phyloP scores from a whole-genome alignment of 1,140 invertebrate species.

The Diplogasteroides magnus region DNA sequence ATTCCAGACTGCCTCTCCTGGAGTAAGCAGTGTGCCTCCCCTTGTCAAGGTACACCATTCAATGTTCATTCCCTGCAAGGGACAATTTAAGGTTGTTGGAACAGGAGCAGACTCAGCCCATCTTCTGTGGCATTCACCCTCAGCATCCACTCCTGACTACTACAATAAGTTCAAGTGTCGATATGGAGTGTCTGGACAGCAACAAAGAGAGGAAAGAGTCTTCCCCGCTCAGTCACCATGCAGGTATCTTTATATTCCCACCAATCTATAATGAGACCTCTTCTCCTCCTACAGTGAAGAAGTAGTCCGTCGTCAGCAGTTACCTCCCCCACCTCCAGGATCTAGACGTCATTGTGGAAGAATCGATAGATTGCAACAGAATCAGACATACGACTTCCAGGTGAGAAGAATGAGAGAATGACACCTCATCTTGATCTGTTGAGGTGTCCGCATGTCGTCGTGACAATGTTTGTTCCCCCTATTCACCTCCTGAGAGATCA shows the following conservation, averaged over 20 bases:
- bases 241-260: conserved; percentile 12
- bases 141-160: conserved; percentile 34
- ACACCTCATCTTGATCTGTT: conserved; percentile 13
- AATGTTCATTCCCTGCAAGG: neutral
- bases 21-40: conserved; percentile 1
- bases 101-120: conserved; percentile 49
- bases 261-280: no score
- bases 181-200: conserved; percentile 40
- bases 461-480: conserved; percentile 44
- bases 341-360: conserved; percentile 46
- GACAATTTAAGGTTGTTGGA: conserved; percentile 33
- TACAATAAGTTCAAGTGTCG: conserved; percentile 51
- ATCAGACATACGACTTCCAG: conserved; percentile 49
- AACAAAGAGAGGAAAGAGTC: conserved; percentile 36
- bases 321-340: conserved; percentile 45
- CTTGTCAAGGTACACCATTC: neutral
- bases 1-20: conserved; percentile 42
- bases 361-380: conserved; percentile 45
- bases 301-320: conserved; percentile 44
- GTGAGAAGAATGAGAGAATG: no score
- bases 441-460: conserved; percentile 40
- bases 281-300: conserved; percentile 18
- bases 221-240: conserved; percentile 55
- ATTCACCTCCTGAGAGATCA: conserved; percentile 40
- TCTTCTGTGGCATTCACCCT: conserved; percentile 51